Conservation (phyloP, 2,888 invertebrate species). For the Morpho deidamia region DNA sequence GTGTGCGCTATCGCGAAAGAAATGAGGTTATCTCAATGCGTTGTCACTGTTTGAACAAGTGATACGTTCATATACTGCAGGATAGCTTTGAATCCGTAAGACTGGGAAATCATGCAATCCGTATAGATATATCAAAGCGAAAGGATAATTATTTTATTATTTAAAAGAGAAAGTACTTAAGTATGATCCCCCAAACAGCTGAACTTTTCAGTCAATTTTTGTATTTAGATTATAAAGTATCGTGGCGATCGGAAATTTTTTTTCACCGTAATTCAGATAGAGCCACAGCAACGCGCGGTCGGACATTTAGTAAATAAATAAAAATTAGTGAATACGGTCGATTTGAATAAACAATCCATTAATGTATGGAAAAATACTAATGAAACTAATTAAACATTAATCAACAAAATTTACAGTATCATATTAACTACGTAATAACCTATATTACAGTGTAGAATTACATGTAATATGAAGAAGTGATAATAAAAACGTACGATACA, state of each 20-base stretch:
- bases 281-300: no score
- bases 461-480: slow-evolving; percentile 9
- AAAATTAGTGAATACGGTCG: no score
- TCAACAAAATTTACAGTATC: no score
- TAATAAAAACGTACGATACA: slow-evolving; percentile 37
- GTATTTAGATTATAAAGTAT: no score
- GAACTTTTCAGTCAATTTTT: no score
- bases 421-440: slow-evolving; percentile 1
- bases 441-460: slow-evolving; percentile 5
- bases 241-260: no score
- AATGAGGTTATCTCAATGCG: slow-evolving; percentile 76
- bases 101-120: background rate
- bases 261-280: no score
- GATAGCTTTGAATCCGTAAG: background rate
- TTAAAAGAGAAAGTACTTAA: no score
- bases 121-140: no score
- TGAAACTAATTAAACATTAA: background rate
- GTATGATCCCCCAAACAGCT: no score
- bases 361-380: background rate
- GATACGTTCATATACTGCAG: slow-evolving; percentile 28
- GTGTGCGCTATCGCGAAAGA: slow-evolving; percentile 65
- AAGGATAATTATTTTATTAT: no score
- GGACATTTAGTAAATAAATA: no score
- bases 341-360: background rate
- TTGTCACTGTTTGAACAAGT: slow-evolving; percentile 66